Percentiles rank a stretch among this genome's conserved stretches.
Evolutionary conservation across 2,888 invertebrate genomes (phyloP).

Genomic region (Andrena marginata): DNA sequence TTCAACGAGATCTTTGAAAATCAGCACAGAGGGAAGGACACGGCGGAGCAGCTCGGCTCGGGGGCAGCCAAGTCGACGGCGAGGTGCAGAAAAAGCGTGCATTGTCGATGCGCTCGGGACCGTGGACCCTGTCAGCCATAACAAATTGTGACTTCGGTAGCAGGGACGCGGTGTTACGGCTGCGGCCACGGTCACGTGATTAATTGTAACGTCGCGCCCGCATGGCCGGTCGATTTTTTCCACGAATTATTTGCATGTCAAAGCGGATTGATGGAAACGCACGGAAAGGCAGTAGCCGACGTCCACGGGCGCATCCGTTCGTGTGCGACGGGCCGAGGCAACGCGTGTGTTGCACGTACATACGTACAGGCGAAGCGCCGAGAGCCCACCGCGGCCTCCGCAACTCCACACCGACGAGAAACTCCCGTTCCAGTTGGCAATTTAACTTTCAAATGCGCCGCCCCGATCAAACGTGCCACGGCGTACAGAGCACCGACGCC

Average conservation of each 20-base stretch:
- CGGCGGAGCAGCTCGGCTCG: slow-evolving; percentile 16
- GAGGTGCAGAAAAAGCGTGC: slow-evolving; percentile 63
- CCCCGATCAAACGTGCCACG: slow-evolving; percentile 60
- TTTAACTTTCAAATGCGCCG: slow-evolving; percentile 81
- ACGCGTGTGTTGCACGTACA: slow-evolving; percentile 22
- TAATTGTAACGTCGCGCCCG: slow-evolving; percentile 80
- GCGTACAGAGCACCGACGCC: slow-evolving; percentile 23
- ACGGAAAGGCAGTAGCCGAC: slow-evolving; percentile 44
- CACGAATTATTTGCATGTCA: slow-evolving; percentile 82
- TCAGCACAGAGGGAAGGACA: slow-evolving; percentile 35
- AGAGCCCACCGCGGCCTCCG: not conserved
- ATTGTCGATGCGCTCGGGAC: slow-evolving; percentile 69
- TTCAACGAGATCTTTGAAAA: slow-evolving; percentile 58
- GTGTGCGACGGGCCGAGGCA: slow-evolving; percentile 48
- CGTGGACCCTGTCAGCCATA: slow-evolving; percentile 80
- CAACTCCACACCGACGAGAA: slow-evolving; percentile 51
- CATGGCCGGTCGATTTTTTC: slow-evolving; percentile 73
- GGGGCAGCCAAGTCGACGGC: slow-evolving; percentile 24
- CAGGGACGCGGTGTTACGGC: slow-evolving; percentile 75
- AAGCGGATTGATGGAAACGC: slow-evolving; percentile 78
- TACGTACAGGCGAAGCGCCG: not conserved
- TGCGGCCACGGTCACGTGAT: slow-evolving; percentile 77
- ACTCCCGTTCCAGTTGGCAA: slow-evolving; percentile 76
- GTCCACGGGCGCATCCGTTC: slow-evolving; percentile 47
- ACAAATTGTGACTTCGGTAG: slow-evolving; percentile 83